Conservation (phyloP, 2,113 vertebrate genomes). For the Saguinus midas region DNA sequence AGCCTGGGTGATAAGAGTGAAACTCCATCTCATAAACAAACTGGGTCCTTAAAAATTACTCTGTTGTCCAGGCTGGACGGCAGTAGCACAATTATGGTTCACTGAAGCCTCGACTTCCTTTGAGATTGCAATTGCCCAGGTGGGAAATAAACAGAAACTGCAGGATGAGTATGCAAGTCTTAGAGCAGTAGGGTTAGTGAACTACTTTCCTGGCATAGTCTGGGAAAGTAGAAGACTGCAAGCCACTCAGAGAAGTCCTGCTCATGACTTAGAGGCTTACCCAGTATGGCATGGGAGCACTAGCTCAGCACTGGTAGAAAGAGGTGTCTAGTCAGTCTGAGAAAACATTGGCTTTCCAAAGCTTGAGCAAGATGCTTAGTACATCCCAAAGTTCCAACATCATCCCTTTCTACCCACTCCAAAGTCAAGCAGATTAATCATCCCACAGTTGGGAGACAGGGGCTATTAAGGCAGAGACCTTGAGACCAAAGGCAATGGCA, state of each 20-base stretch:
- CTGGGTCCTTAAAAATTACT: too few species aligned
- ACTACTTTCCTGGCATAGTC: not conserved
- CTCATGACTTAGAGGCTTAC: not conserved
- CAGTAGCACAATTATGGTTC: too few species aligned
- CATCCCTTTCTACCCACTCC: not conserved
- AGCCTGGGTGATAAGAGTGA: too few species aligned
- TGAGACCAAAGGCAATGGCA: not conserved
- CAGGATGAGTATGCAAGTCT: not conserved
- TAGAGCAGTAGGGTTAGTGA: not conserved
- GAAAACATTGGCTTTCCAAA: not conserved
- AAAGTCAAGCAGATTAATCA: not conserved
- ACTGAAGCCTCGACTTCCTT: too few species aligned
- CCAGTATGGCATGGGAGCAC: not conserved
- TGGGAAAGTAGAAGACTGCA: not conserved
- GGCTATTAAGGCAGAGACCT: not conserved
- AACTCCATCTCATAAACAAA: too few species aligned
- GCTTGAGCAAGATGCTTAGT: not conserved
- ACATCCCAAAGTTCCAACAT: not conserved
- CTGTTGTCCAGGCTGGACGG: too few species aligned
- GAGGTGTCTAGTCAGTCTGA: not conserved
- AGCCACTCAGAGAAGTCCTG: not conserved
- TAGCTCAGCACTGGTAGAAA: not conserved
- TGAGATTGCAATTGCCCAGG: not conserved
- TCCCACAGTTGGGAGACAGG: not conserved
- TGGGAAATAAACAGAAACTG: not conserved